Conservation (phyloP, 1,140 invertebrate genomes). For the Venustaconcha ellipsiformis region DNA sequence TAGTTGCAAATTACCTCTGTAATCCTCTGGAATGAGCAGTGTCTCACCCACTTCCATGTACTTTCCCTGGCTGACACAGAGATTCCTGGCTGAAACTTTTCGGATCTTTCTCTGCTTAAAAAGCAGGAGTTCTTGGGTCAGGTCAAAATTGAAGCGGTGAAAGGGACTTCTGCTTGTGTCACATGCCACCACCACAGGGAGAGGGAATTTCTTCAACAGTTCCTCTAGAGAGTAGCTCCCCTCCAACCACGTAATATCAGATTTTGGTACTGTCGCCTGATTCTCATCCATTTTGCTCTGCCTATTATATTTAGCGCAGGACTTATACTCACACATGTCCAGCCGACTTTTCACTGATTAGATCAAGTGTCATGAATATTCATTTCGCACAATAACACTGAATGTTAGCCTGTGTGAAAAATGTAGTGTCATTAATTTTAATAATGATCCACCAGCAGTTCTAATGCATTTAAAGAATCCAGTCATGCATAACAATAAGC, state of each 20-base stretch:
- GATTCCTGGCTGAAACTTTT: conserved; percentile 46
- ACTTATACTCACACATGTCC: no score
- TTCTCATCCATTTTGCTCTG: no score
- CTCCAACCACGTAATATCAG: neutral
- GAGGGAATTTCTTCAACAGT: conserved; percentile 34
- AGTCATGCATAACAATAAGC: no score
- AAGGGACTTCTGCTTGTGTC: conserved; percentile 23
- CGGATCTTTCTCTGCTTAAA: conserved; percentile 49
- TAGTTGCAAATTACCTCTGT: conserved; percentile 44
- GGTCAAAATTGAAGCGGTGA: conserved; percentile 46
- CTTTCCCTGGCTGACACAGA: conserved; percentile 28
- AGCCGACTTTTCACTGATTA: no score
- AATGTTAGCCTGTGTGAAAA: no score
- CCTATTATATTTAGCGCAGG: no score
- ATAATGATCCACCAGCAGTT: no score
- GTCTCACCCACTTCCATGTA: conserved; percentile 43
- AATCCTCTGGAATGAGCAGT: conserved; percentile 56
- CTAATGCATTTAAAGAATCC: no score
- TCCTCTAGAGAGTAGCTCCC: conserved; percentile 34
- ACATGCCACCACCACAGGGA: conserved; percentile 50
- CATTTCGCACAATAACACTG: no score
- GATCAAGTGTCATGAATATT: no score
- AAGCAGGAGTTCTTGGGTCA: conserved; percentile 49
- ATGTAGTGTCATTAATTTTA: no score
- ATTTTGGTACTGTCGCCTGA: no score